phyloP scores from a whole-genome alignment of 2,113 vertebrate species.

The Poeciliopsis prolifica region DNA sequence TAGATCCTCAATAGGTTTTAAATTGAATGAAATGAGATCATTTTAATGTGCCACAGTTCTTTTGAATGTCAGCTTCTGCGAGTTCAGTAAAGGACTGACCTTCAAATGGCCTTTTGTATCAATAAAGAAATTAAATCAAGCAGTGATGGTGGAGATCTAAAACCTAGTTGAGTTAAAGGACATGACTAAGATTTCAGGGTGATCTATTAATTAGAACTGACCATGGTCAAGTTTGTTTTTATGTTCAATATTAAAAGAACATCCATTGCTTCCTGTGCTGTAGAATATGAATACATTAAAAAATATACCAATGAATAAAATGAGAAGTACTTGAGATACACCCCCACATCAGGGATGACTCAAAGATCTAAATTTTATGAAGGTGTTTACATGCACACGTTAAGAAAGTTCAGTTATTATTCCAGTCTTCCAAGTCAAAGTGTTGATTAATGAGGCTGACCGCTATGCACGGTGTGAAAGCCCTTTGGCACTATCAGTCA shows the following conservation, averaged over 20 bases:
- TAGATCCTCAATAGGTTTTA: slow-evolving; percentile 29
- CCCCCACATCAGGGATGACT: neutral
- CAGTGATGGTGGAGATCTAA: slow-evolving; percentile 44
- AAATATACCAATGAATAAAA: neutral
- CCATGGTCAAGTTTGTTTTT: slow-evolving; percentile 33
- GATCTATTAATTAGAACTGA: slow-evolving; percentile 35
- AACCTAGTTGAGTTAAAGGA: slow-evolving; percentile 58
- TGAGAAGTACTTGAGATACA: neutral
- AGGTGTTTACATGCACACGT: slow-evolving; percentile 11
- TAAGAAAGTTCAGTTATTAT: neutral
- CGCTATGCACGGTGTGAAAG: slow-evolving; percentile 1
- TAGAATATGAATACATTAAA: neutral
- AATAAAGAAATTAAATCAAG: slow-evolving; percentile 70
- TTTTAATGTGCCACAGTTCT: slow-evolving; percentile 40
- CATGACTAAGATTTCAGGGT: slow-evolving; percentile 30
- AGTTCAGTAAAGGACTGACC: slow-evolving; percentile 63
- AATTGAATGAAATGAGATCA: slow-evolving; percentile 42
- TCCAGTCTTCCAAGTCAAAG: neutral
- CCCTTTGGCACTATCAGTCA: slow-evolving; percentile 7
- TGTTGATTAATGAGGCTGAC: slow-evolving; percentile 33
- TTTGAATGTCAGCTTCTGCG: slow-evolving; percentile 56
- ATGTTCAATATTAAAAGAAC: slow-evolving; percentile 17
- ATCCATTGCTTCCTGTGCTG: neutral
- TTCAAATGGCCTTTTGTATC: slow-evolving; percentile 56
- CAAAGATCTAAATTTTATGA: neutral